Conservation (phyloP, 1,140 invertebrate species). For the Radopholus similis region DNA sequence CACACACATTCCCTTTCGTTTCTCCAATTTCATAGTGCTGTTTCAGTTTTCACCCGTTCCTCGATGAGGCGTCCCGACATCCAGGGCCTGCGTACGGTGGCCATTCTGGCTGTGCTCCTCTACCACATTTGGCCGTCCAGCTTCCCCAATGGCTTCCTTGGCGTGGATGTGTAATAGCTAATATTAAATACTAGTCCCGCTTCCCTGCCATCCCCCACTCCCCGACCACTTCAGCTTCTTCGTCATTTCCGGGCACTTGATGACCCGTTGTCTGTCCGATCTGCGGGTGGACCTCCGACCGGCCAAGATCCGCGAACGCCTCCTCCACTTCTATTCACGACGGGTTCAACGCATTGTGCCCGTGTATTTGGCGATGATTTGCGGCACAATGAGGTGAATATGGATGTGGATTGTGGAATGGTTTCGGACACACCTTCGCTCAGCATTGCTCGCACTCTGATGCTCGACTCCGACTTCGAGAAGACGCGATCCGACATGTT, state of each 20-base stretch:
- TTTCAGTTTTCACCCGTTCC: neutral
- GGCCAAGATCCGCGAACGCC: neutral
- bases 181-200: conserved; percentile 8
- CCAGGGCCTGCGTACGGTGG: conserved; percentile 39
- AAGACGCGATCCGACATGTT: conserved; percentile 22
- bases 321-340: conserved; percentile 33
- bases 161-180: conserved; percentile 39
- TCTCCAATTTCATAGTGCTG: neutral
- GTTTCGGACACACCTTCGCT: neutral
- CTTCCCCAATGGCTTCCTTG: conserved; percentile 41
- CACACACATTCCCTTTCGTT: neutral
- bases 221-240: conserved; percentile 41
- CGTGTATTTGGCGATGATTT: conserved; percentile 38
- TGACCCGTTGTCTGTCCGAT: conserved; percentile 33
- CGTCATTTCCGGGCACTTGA: conserved; percentile 48
- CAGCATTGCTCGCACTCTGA: conserved; percentile 11
- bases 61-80: conserved; percentile 29
- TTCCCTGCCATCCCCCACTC: neutral
- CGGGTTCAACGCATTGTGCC: conserved; percentile 43
- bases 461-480: conserved; percentile 25
- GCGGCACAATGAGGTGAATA: conserved; percentile 3
- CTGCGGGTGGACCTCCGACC: neutral
- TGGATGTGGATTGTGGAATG: neutral
- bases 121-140: conserved; percentile 44
- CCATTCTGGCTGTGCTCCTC: conserved; percentile 36